A percentile compares a stretch with the other conserved stretches of the same genome.
Evolutionary conservation across 2,888 invertebrate species (phyloP).

Genomic region (Nezara viridula): DNA sequence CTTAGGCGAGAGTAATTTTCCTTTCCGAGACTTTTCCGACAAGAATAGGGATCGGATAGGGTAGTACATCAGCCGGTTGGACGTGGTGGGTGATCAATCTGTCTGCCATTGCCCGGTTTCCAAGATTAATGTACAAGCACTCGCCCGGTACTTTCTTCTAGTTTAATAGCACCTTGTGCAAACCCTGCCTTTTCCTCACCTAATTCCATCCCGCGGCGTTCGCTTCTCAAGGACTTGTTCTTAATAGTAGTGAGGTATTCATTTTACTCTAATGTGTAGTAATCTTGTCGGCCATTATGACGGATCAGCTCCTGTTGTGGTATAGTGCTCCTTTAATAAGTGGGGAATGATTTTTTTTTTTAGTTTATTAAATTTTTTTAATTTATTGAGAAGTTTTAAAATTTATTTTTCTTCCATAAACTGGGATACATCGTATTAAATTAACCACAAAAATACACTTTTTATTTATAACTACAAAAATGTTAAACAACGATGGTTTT

Average conservation of each 20-base stretch:
- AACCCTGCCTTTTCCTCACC: conserved; percentile 27
- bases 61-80: background rate
- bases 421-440: no score
- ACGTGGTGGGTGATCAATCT: conserved; percentile 5
- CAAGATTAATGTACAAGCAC: conserved; percentile 4
- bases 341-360: background rate
- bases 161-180: conserved; percentile 32
- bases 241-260: background rate
- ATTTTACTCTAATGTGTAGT: conserved; percentile 9
- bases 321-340: background rate
- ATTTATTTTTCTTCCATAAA: no score
- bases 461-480: no score
- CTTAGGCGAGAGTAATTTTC: background rate
- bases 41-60: background rate
- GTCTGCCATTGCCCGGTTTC: conserved; percentile 1
- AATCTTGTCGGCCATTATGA: background rate
- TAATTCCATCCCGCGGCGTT: background rate
- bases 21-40: background rate
- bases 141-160: background rate
- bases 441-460: no score
- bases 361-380: background rate
- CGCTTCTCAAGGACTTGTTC: conserved; percentile 1
- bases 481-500: no score
- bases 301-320: background rate
- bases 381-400: no score